These are phyloP conservation scores for Indri indri DNA, from an alignment of 2,113 vertebrate genomes.

Conservation along the genomic window DNA sequence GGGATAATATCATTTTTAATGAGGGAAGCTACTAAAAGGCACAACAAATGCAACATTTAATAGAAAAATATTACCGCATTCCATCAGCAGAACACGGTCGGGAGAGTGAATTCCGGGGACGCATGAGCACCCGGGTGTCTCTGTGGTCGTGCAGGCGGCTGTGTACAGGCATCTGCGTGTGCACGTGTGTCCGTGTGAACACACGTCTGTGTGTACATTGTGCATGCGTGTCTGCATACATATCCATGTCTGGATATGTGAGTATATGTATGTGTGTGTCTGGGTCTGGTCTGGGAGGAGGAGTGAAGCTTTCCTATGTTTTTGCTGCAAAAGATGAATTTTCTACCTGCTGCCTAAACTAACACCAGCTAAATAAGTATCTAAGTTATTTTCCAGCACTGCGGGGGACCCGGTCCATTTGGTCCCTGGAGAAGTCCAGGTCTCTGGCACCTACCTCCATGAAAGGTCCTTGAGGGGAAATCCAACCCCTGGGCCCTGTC, in stretches of 20 bases:
- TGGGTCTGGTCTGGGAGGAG: neutral
- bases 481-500: neutral
- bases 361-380: neutral
- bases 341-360: neutral
- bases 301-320: neutral
- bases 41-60: conserved; percentile 81
- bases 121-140: rapidly evolving
- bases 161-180: neutral
- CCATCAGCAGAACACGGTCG: conserved; percentile 42
- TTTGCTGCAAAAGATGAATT: neutral
- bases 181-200: rapidly evolving
- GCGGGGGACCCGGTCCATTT: neutral
- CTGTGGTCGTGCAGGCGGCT: neutral
- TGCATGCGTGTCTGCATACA: rapidly evolving
- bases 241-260: neutral
- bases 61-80: conserved; percentile 76
- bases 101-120: neutral
- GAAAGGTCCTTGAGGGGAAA: neutral
- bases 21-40: conserved; percentile 64
- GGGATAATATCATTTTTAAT: conserved; percentile 64
- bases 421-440: neutral
- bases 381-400: neutral
- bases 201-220: rapidly evolving
- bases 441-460: neutral
- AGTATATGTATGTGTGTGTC: neutral